Percentiles rank a stretch among this genome's conserved stretches.
phyloP scores from a whole-genome alignment of 2,797 vertebrate genomes.

The Karalla daura region DNA sequence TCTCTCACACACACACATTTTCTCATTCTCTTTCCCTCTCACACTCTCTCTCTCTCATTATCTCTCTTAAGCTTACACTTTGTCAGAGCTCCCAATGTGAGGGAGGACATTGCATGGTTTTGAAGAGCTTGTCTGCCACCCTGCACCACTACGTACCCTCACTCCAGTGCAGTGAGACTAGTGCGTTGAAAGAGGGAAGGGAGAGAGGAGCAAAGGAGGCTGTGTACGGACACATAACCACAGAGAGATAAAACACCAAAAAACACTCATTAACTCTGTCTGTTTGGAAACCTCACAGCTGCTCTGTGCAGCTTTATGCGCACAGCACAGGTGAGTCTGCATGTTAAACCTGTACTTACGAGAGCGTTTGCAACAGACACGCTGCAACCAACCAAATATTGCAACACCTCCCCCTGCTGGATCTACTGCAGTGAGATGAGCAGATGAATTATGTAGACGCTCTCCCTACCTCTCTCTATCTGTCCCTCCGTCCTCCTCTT shows the following conservation, averaged over 20 bases:
- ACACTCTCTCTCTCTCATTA: not conserved
- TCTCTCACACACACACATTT: slow-evolving; percentile 1
- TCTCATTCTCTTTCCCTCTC: not conserved
- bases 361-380: slow-evolving; percentile 30
- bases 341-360: slow-evolving; percentile 27
- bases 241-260: not conserved
- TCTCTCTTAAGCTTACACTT: slow-evolving; percentile 16
- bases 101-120: slow-evolving; percentile 52
- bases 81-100: slow-evolving; percentile 54
- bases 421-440: slow-evolving; percentile 78
- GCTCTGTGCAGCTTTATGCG: not conserved
- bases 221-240: not conserved
- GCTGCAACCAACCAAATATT: slow-evolving; percentile 77
- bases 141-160: slow-evolving; percentile 16
- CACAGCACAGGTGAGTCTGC: slow-evolving; percentile 4
- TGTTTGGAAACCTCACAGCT: not conserved
- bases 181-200: not conserved
- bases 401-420: slow-evolving; percentile 92
- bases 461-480: slow-evolving; percentile 17
- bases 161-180: slow-evolving; percentile 17
- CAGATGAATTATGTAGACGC: slow-evolving; percentile 72
- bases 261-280: slow-evolving; percentile 10
- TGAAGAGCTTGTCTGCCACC: slow-evolving; percentile 32
- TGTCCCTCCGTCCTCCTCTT: not conserved
- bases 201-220: not conserved